Base-by-base conservation (phyloP, 2,113 vertebrate species). In the Ageneiosus marmoratus region DNA sequence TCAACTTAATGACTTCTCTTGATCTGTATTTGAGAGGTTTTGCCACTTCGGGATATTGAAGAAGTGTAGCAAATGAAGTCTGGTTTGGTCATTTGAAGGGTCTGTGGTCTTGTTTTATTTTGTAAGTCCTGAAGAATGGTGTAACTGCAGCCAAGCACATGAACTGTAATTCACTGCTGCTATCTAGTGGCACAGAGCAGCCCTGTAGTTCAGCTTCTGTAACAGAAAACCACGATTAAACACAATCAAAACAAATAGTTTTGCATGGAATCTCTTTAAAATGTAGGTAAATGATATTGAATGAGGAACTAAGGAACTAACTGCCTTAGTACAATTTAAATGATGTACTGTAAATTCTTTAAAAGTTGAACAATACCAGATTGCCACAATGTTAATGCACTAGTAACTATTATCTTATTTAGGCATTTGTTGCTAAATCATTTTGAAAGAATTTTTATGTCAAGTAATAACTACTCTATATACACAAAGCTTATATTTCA, bases 131-230 rank as follows among this genome's bases (percentile, higher is more conserved):
- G 62, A 70, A 70, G 37, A 70, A 22, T 13, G 37, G 18, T 67
- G 11, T 44, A 70, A 70, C 37, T 41, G 37, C 75, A 46, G 55
- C 37, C 55, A 60, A 13, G 1, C 11, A 27, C n/a, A 29, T 20
- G 5, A 29, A 22, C 8, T 79, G n/a, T 63, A 9, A 63, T 27
- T 46, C 77, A 79, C 77, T 79, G 56, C 77, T 79, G 77, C 41
- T 1, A 79, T 48, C 77, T 79, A 79, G 77, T 79, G 77, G 56
- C 2, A 6, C 24, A 46, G 22, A 79, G 13, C 2, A 48, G 41
- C 24, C 0, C 9, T 62, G 56, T 10, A 48, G 16, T 41, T 46
- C 8, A 27, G 53, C 48, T 77, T 34, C 74, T n/a, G 3, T 32
- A 53, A 76, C 1, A 55, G 27, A 32, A 58, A n/a, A 22, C 29